Conservation (phyloP, 2,113 vertebrate species). For the Pan troglodytes region NHGRI_mPanTro3-v2.1_pri NC_072407.2:132758001-132758500, state of each 20-base stretch:
- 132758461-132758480: background rate
- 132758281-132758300: background rate
- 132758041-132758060: background rate
- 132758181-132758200: background rate
- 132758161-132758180: background rate
- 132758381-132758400: background rate
- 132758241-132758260: background rate
- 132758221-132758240: constrained; percentile 44
- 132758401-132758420: background rate
- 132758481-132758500: background rate
- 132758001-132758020: background rate
- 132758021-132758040: background rate
- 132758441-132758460: background rate
- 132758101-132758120: background rate
- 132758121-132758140: background rate
- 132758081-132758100: background rate
- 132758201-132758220: background rate
- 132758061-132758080: background rate
- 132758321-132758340: too few relatives aligned
- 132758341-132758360: background rate
- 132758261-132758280: background rate
- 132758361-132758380: background rate
- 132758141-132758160: background rate
- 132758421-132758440: background rate
- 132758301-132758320: accelerated